Conservation (phyloP, 2,113 vertebrate species). For the Solea solea region DNA sequence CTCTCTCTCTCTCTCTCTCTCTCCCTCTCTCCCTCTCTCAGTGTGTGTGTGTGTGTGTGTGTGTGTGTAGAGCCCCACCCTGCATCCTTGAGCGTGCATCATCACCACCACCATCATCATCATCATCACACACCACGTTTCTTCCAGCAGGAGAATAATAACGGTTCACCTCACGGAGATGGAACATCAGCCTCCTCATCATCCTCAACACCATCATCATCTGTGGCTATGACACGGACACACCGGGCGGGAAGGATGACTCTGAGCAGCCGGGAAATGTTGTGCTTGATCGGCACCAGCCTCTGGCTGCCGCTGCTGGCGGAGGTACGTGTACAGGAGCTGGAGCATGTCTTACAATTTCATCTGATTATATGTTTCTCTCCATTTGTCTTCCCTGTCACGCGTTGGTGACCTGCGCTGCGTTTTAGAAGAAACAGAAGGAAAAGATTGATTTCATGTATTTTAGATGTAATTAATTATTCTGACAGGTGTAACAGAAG, state of each 20-base stretch:
- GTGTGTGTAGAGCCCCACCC: constrained; percentile 73
- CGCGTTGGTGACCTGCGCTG: constrained; percentile 39
- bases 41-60: constrained; percentile 36
- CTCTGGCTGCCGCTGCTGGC: constrained; percentile 73
- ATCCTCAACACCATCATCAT: neutral
- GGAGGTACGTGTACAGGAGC: constrained; percentile 72
- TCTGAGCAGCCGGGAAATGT: constrained; percentile 70
- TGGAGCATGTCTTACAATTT: constrained; percentile 14
- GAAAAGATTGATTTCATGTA: too few relatives aligned
- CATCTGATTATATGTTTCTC: constrained; percentile 30
- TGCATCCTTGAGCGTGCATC: constrained; percentile 55
- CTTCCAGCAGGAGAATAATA: constrained; percentile 25
- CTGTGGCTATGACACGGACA: constrained; percentile 70
- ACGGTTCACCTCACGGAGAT: constrained; percentile 58
- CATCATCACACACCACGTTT: constrained; percentile 37
- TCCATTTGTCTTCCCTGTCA: neutral
- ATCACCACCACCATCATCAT: neutral
- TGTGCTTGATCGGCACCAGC: constrained; percentile 76
- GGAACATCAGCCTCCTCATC: constrained; percentile 45
- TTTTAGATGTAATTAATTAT: neutral
- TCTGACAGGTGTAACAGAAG: neutral
- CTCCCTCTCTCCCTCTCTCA: too few relatives aligned
- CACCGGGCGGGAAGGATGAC: constrained; percentile 73
- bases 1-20: neutral
- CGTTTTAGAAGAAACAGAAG: neutral